These are phyloP conservation scores for Myrmecobius fasciatus DNA, from an alignment of 2,113 vertebrate species.

Conservation along the genomic window DNA sequence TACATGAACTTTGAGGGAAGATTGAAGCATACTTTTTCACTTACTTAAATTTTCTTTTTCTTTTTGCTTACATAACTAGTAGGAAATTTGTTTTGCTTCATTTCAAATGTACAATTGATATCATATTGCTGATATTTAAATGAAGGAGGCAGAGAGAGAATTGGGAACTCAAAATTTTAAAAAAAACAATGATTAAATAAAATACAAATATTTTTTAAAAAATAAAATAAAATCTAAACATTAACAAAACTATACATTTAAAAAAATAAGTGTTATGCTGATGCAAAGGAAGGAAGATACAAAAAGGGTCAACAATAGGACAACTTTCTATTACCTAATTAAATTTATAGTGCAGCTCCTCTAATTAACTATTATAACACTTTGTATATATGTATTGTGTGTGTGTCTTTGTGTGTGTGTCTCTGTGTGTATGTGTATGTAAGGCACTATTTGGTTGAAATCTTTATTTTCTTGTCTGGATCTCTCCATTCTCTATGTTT, in stretches of 20 bases:
- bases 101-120: background rate
- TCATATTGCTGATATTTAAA: background rate
- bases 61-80: background rate
- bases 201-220: background rate
- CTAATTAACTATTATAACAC: background rate
- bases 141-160: background rate
- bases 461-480: background rate
- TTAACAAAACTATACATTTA: background rate
- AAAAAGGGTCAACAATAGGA: background rate
- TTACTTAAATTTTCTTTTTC: background rate
- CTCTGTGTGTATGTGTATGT: too few species aligned
- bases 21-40: background rate
- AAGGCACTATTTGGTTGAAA: background rate
- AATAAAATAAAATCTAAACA: background rate
- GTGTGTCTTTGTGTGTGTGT: background rate
- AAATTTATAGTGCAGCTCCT: background rate
- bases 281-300: background rate
- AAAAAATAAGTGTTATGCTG: background rate
- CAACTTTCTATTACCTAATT: background rate
- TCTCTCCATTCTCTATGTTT: background rate
- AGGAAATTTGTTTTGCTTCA: background rate
- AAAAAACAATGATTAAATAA: background rate
- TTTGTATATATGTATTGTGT: background rate
- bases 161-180: background rate
- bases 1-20: background rate